Percentiles rank a stretch among this genome's conserved stretches.
Evolutionary conservation across 2,888 invertebrate species (phyloP).

Genomic region (Drosophila testacea): DNA sequence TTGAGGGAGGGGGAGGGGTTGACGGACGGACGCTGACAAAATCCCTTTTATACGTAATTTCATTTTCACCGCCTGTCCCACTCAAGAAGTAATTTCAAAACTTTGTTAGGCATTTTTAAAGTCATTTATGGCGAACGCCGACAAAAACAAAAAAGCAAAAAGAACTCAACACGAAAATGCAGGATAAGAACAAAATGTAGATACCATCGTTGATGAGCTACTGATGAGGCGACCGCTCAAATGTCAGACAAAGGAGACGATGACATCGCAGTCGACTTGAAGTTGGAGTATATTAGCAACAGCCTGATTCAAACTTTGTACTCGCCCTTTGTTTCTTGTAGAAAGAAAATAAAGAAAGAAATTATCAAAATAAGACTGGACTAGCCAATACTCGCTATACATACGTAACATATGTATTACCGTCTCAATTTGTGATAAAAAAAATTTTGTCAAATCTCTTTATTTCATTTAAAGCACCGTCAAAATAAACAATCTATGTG

Average conservation of each 20-base stretch:
- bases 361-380: conserved; percentile 3
- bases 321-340: conserved; percentile 54
- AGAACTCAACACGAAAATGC: conserved; percentile 28
- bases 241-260: conserved; percentile 8
- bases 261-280: neutral
- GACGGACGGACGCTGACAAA: conserved; percentile 47
- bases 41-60: conserved; percentile 75
- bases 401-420: neutral
- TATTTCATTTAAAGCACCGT: neutral
- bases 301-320: conserved; percentile 54
- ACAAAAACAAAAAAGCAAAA: conserved; percentile 30
- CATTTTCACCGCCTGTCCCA: conserved; percentile 60
- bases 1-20: too few relatives aligned
- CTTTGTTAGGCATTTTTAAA: conserved; percentile 78
- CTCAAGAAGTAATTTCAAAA: conserved; percentile 77
- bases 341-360: conserved; percentile 14
- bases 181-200: conserved; percentile 31
- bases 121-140: conserved; percentile 68
- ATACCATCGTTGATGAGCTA: conserved; percentile 71
- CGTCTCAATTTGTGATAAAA: neutral
- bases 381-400: neutral
- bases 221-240: conserved; percentile 63
- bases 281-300: conserved; percentile 24
- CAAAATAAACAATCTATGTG: neutral
- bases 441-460: neutral